These are phyloP conservation scores for Papio anubis DNA, from an alignment of 2,113 vertebrate genomes.

Conservation along the genomic window DNA sequence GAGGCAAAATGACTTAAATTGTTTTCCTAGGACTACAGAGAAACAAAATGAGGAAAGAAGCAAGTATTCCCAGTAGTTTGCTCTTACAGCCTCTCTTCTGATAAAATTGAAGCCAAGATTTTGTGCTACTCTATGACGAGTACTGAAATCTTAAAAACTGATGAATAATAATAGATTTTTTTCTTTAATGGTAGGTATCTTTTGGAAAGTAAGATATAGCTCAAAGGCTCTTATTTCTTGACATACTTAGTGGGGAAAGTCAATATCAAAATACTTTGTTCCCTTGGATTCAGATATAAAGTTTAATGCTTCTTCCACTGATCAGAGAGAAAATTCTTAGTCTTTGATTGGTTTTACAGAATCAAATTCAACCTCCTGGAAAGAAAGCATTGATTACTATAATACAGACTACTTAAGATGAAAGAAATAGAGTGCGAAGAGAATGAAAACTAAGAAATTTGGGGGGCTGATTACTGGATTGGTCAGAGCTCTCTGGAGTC, in stretches of 20 bases:
- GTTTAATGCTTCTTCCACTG: slow-evolving; percentile 27
- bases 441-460: slow-evolving; percentile 48
- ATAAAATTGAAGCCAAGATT: not conserved
- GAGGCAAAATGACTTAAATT: not conserved
- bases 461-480: not conserved
- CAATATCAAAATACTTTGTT: slow-evolving; percentile 49
- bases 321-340: slow-evolving; percentile 62
- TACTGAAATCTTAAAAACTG: slow-evolving; percentile 30
- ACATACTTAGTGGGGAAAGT: not conserved
- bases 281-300: slow-evolving; percentile 52
- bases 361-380: slow-evolving; percentile 62
- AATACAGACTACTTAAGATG: slow-evolving; percentile 43
- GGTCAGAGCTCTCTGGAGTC: not conserved
- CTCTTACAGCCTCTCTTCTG: not conserved
- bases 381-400: slow-evolving; percentile 59
- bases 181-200: slow-evolving; percentile 24
- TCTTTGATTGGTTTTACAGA: slow-evolving; percentile 64
- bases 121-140: not conserved
- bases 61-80: not conserved
- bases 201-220: slow-evolving; percentile 28
- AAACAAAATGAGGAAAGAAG: not conserved
- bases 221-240: slow-evolving; percentile 47
- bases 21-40: not conserved
- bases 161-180: not conserved
- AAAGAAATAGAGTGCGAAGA: slow-evolving; percentile 14